Base-by-base conservation (phyloP, 2,113 vertebrate genomes). In the Reinhardtius hippoglossoides region DNA sequence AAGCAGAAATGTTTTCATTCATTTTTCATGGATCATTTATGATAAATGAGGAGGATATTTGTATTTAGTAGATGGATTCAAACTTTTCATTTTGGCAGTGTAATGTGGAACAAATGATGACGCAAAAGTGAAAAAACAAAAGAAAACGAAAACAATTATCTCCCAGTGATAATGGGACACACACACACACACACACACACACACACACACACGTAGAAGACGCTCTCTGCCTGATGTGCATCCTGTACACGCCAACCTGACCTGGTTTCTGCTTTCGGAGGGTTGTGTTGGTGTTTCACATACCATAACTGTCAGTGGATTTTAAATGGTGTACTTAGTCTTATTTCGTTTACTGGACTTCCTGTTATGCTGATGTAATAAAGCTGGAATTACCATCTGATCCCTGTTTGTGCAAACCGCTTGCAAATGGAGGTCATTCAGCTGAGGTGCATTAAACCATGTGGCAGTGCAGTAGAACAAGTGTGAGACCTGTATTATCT, bases 341-440 rank as follows among this genome's bases (percentile, higher is more conserved):
- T 88, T 70, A 79, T 79, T 86, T 71, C 26, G 70, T 86, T 90
- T 73, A 75, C 85, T 85, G 84, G 63, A 87, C 84, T 89, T 92
- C 90, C 86, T 80, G 81, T 86, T 77, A 65, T 58, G 81, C 70
- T 88, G 82, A 91, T 89, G 85, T 81, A 88, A 87, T 87, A 78
- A 87, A 74, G 65, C 69, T 87, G 89, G 70, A 86, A 82, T 90
- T 90, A 83, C 87, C 20, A 27, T 84, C 82, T 83, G 80, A 84
- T 76, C 78, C 83, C 83, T 57, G 76, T 55, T 79, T 74, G 73
- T 61, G 35, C 75, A 82, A 88, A 85, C 66, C 16, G 40, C 74
- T 15, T 42, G 59, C 81, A 88, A 89, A 82, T 84, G 69, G 71
- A 76, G 77, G 62, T 63, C 66, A 57, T 80, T 87, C 60, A 85